Base-by-base conservation (phyloP, 1,140 invertebrate species). In the Drosophila nebulosa region DNA sequence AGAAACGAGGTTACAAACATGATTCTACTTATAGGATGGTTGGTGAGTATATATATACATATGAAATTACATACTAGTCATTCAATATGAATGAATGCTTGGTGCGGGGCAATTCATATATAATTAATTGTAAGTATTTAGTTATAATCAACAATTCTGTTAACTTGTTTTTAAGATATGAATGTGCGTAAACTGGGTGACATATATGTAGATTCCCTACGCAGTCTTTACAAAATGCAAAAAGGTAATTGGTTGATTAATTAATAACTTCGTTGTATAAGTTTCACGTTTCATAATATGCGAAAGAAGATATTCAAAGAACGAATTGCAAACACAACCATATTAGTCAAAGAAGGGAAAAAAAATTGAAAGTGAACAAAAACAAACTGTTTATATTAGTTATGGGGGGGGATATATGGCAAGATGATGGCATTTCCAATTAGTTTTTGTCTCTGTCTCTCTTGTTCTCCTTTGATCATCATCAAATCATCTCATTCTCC, bases 1-100 rank as follows among this genome's bases (percentile, higher is more conserved):
- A 42, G 36, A 4, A 22, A 18, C 26, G 46, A 51, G n/a, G 18
- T 39, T 72, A 64, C 2, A 36, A 22, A 74, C 57, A 74, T 42
- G 56, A 46, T 64, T 60, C 58, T 65, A 63, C 59, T 30, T 76
- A 76, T 50, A 42, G 3, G 7, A n/a, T 26, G 26, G 1, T 22
- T 9, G 30, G 16, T 53, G 16, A 26, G 35, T 74, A 74, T 36
- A 52, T 74, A 74, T 36, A 63, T 74, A 75, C 59, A 62, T 73
- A 60, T 76, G 52, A 18, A 55, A 10, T 55, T 55, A 75, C 65
- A 76, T 39, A 59, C 36, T 76, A 74, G 68, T 79, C 81, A 86
- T 86, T 86, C 81, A 86, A 86, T 86, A 86, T 86, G 81, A 86
- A 86, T 69, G 81, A 88, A 65, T 69, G 74, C 60, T 50, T 64